These are phyloP conservation scores for Budorcas taxicolor DNA, from an alignment of 2,113 vertebrate species.

Conservation along the genomic window DNA sequence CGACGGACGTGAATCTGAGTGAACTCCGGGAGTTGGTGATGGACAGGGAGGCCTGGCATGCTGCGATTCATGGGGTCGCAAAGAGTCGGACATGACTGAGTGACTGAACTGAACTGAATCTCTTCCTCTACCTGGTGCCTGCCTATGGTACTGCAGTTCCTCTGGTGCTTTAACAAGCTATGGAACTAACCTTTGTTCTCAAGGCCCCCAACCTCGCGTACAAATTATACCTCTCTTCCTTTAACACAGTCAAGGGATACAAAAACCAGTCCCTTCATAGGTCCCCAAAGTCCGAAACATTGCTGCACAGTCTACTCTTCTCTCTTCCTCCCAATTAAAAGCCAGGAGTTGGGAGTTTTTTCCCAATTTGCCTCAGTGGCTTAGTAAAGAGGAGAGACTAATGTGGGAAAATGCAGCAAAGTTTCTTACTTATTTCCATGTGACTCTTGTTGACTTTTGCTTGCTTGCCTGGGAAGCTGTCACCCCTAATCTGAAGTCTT, in stretches of 20 bases:
- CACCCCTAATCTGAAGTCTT: neutral
- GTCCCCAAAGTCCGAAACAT: neutral
- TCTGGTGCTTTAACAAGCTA: neutral
- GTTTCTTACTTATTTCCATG: neutral
- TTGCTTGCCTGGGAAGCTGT: neutral
- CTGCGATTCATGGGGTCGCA: too few relatives aligned
- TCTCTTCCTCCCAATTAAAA: neutral
- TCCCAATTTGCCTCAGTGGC: neutral
- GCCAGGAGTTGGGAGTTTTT: neutral
- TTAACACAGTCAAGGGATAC: neutral
- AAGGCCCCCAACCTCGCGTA: fast-evolving
- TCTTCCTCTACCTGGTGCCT: neutral
- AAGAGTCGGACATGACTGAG: too few relatives aligned
- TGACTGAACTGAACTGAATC: neutral
- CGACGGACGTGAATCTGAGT: too few relatives aligned
- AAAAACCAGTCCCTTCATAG: neutral
- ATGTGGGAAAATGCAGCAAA: neutral
- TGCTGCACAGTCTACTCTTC: neutral
- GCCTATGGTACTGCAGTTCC: neutral
- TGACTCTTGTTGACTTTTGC: neutral
- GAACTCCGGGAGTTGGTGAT: too few relatives aligned
- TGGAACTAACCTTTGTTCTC: neutral
- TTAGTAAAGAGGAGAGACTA: neutral
- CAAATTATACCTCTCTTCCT: neutral
- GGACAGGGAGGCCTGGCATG: too few relatives aligned